phyloP scores from a whole-genome alignment of 1,140 invertebrate genomes.

The Heliconius hermathena region DNA sequence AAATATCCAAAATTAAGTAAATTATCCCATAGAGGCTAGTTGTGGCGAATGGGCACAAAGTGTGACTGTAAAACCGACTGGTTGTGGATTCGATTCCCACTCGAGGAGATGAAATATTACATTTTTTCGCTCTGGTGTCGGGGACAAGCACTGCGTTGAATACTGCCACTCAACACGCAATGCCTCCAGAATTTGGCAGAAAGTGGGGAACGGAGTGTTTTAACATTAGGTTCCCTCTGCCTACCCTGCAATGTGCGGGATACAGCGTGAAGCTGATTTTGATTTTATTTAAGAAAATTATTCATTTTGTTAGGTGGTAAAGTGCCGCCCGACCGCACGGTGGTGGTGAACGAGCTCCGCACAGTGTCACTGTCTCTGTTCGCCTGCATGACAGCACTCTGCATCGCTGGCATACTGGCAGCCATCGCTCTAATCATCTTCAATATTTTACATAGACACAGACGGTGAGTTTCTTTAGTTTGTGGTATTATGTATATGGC shows the following conservation, averaged over 20 bases:
- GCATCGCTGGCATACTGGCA: constrained; percentile 91
- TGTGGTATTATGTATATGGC: background rate
- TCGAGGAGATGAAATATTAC: too few species aligned
- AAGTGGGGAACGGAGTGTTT: too few species aligned
- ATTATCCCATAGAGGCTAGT: background rate
- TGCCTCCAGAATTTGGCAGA: too few species aligned
- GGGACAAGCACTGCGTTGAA: too few species aligned
- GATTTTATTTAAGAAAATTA: background rate
- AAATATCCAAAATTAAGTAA: background rate
- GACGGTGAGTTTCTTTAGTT: constrained; percentile 85
- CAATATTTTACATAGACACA: constrained; percentile 93
- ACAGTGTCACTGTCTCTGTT: constrained; percentile 94
- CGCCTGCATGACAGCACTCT: constrained; percentile 94
- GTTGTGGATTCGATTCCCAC: too few species aligned
- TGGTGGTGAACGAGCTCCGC: constrained; percentile 90
- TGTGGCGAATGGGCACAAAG: too few species aligned
- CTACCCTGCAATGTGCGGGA: too few species aligned
- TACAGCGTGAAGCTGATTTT: too few species aligned
- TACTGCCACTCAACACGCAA: too few species aligned
- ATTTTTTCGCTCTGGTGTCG: too few species aligned
- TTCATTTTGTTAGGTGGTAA: constrained; percentile 85
- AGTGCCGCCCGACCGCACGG: constrained; percentile 95
- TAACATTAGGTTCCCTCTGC: too few species aligned
- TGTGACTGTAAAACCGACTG: too few species aligned
- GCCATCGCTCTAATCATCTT: constrained; percentile 93